Evolutionary conservation across 2,113 vertebrate species (phyloP), one percentile per base, ranked within the genome.

Genomic region (Prinia subflava): DNA sequence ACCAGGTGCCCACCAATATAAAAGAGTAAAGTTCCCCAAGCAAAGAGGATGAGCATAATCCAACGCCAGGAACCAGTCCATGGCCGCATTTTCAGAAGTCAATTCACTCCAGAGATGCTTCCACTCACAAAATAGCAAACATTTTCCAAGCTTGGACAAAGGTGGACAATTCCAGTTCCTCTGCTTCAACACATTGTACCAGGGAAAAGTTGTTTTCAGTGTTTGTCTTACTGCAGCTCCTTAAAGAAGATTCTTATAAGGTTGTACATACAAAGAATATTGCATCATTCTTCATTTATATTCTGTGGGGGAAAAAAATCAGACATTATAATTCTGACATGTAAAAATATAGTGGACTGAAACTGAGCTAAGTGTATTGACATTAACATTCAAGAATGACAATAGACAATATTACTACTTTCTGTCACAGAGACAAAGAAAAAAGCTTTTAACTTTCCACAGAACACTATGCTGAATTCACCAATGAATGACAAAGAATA

Each of bases 21-120:
- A 98, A 99, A 99, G 3, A 99, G 98, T 92, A 99, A 98, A 39
- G 99, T 99, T 78, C 99, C 99, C 99, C 99, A 99, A 75, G 99
- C 99, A 97, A 99, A 98, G 96, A 99, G 98, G 98, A 99, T 99
- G 96, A 99, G 98, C 98, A 99, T 99, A 98, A 99, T 99, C 99
- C 99, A 99, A 97, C 99, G 99, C 99, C 99, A 99, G 95, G 99
- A 99, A 94, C 99, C 99, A 91, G 99, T 98, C 99, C 99, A 99
- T 98, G 99, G 98, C 97, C 99, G 98, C 99, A 99, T 99, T 98
- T 99, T 99, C 97, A 98, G 96, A 96, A 96, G 96, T 96, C 96
- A 95, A n/a, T 91, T 98, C 97, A 94, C 94, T 95, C 79, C 81
- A 93, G 94, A 95, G 93, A 77, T 96, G 74, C 93, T 83, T 90